A percentile compares a stretch with the other conserved stretches of the same genome.
Evolutionary conservation across 2,888 invertebrate genomes (phyloP).

Genomic region (Synanthedon andrenaeformis): DNA sequence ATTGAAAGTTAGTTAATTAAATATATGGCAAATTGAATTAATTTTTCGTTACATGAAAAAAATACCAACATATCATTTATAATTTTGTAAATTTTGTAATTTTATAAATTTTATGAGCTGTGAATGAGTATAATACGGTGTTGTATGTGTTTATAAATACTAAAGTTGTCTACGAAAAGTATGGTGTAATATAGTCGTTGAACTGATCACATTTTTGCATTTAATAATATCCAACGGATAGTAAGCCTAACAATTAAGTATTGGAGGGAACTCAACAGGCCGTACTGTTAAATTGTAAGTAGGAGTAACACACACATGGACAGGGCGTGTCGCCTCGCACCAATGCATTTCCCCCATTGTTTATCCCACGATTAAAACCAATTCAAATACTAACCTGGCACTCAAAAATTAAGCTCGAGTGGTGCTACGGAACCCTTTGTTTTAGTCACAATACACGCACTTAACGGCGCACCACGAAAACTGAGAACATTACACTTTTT

Average conservation of each 20-base stretch:
- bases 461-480: constrained; percentile 28
- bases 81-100: too few species aligned
- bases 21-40: too few species aligned
- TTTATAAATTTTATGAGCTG: too few species aligned
- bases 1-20: too few species aligned
- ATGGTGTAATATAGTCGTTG: too few species aligned
- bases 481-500: constrained; percentile 20
- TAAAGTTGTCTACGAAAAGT: too few species aligned
- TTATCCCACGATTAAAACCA: constrained; percentile 69
- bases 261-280: background rate
- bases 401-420: constrained; percentile 67
- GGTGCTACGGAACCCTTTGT: constrained; percentile 53
- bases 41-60: too few species aligned
- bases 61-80: too few species aligned
- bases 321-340: constrained; percentile 50
- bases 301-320: constrained; percentile 26
- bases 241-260: background rate
- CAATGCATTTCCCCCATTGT: constrained; percentile 56
- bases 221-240: too few species aligned
- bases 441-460: constrained; percentile 59
- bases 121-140: too few species aligned
- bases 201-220: too few species aligned
- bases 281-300: background rate
- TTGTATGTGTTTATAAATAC: too few species aligned
- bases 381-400: constrained; percentile 67